These are phyloP conservation scores for Beroe ovata DNA, from an alignment of 37 sponge, comb jelly and placozoan genomes.

Conservation along the genomic window DNA sequence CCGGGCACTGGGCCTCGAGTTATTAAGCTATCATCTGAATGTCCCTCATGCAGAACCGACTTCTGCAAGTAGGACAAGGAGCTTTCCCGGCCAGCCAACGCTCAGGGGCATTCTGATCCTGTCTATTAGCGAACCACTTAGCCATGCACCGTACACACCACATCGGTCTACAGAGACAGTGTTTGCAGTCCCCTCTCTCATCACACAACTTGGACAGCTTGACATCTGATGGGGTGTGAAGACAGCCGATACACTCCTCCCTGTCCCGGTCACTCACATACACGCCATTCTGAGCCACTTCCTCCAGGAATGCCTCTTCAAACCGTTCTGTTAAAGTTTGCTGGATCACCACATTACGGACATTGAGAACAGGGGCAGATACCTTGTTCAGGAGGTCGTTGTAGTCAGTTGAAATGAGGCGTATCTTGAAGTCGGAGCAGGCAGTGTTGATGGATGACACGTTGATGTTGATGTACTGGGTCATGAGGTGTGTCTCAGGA, in stretches of 20 bases:
- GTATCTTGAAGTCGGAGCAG: constrained; percentile 53
- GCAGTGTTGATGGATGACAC: constrained; percentile 48
- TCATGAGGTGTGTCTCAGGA: constrained; percentile 38
- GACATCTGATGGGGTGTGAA: constrained; percentile 74
- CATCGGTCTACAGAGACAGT: constrained; percentile 89
- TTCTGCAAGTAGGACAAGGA: constrained; percentile 94
- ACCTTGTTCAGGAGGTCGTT: constrained; percentile 74
- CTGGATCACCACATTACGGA: constrained; percentile 81
- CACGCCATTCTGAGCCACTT: constrained; percentile 76
- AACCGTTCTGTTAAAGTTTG: constrained; percentile 89
- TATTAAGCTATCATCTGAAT: constrained; percentile 68
- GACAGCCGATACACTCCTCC: constrained; percentile 92
- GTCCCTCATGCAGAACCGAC: constrained; percentile 88
- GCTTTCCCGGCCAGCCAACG: constrained; percentile 86
- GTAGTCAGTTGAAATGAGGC: constrained; percentile 81
- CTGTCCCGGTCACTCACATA: constrained; percentile 66
- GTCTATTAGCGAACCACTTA: constrained; percentile 93
- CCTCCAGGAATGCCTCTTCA: constrained; percentile 78
- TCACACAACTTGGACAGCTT: constrained; percentile 86
- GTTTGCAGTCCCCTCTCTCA: constrained; percentile 75
- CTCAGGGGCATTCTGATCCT: constrained; percentile 81
- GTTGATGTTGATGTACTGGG: constrained; percentile 69
- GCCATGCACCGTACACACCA: constrained; percentile 95
- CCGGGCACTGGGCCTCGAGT: too few species aligned
- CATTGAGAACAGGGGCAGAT: constrained; percentile 73